Evolutionary conservation across 1,140 invertebrate genomes (phyloP).

Genomic region (Whitmania pigra): DNA sequence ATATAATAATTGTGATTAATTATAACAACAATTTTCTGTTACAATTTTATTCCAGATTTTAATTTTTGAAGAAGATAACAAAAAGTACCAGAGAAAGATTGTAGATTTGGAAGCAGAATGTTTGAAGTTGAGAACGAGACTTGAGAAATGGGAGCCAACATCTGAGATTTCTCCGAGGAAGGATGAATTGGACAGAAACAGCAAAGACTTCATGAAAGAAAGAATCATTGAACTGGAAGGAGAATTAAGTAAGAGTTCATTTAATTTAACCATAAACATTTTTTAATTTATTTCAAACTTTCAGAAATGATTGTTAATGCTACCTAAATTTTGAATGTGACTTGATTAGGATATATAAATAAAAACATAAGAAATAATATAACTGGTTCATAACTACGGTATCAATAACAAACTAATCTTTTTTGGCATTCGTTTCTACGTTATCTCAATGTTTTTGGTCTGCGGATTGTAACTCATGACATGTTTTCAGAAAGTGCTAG

Average conservation of each 20-base stretch:
- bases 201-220: constrained; percentile 28
- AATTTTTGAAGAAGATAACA: no score
- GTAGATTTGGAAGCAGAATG: constrained; percentile 28
- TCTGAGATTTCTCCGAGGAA: not conserved
- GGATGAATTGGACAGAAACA: constrained; percentile 11
- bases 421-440: no score
- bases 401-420: no score
- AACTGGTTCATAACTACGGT: no score
- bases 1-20: no score
- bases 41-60: no score
- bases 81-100: constrained; percentile 20
- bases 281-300: not conserved
- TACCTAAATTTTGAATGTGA: no score
- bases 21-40: no score
- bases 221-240: constrained; percentile 36
- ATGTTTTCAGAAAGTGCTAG: constrained; percentile 13
- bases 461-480: not conserved
- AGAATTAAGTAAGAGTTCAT: constrained; percentile 34
- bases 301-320: no score
- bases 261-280: not conserved
- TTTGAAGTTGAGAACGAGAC: constrained; percentile 16
- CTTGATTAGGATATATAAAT: no score
- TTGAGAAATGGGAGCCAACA: constrained; percentile 16
- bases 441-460: no score
- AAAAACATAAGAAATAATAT: no score